A percentile compares a stretch with the other conserved stretches of the same genome.
These are phyloP conservation scores for Neuroterus valhalla DNA, from an alignment of 1,140 invertebrate genomes.

Conservation along the genomic window DNA sequence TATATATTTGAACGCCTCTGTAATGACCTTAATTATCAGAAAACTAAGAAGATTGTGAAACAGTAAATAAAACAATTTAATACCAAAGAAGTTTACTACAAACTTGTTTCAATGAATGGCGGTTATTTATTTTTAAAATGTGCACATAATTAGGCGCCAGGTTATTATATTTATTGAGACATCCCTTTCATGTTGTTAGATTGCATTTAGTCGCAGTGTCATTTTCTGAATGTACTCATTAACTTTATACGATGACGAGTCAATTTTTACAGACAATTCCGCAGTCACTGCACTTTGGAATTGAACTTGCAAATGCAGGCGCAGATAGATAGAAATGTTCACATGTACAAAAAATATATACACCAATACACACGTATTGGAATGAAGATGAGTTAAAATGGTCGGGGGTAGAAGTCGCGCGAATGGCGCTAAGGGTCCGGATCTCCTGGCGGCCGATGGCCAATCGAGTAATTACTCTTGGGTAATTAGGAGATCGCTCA, in stretches of 20 bases:
- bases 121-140: neutral
- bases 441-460: conserved; percentile 55
- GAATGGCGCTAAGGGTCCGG: conserved; percentile 45
- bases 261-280: conserved; percentile 4
- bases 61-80: neutral
- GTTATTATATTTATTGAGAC: neutral
- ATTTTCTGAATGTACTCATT: conserved; percentile 14
- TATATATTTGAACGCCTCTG: no score
- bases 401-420: conserved; percentile 35
- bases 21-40: no score
- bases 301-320: neutral
- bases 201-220: neutral
- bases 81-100: no score
- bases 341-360: neutral
- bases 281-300: neutral
- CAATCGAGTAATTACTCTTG: conserved; percentile 66
- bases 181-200: neutral
- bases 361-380: neutral
- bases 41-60: no score
- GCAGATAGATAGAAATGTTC: neutral
- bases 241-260: conserved; percentile 7
- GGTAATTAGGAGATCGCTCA: conserved; percentile 64
- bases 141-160: conserved; percentile 1
- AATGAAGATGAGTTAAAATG: conserved; percentile 29
- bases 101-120: neutral